phyloP scores from a whole-genome alignment of 2,888 invertebrate genomes.

The Ariolimax columbianus region DNA sequence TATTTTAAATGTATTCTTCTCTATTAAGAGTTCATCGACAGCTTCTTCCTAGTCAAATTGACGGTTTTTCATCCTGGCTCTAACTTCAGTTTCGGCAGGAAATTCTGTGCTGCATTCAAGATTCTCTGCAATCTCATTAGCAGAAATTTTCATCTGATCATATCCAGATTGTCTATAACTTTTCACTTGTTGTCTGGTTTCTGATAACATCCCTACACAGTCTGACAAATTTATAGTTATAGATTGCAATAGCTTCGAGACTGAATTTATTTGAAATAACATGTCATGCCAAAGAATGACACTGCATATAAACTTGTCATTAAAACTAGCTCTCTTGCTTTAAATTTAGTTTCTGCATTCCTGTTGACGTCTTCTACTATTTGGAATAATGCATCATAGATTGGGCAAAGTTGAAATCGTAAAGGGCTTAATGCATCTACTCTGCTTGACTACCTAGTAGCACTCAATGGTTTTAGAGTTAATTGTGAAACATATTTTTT shows the following conservation, averaged over 20 bases:
- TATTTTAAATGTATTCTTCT: neutral
- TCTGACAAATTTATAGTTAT: neutral
- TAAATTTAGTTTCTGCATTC: neutral
- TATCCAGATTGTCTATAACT: neutral
- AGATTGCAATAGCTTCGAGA: neutral
- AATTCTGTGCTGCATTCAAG: neutral
- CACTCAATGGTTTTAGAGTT: no score
- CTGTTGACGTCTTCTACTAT: constrained; percentile 10
- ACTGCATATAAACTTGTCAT: neutral
- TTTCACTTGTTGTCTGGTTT: neutral
- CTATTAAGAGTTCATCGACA: neutral
- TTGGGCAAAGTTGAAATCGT: neutral
- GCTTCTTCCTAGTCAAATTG: constrained; percentile 1
- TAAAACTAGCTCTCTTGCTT: neutral
- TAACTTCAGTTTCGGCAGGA: neutral
- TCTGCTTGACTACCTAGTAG: no score
- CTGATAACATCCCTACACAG: neutral
- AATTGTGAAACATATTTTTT: no score
- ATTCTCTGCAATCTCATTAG: constrained; percentile 1
- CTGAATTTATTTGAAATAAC: neutral
- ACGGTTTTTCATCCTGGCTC: neutral
- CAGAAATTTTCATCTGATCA: neutral
- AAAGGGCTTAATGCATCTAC: no score
- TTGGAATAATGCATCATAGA: neutral
- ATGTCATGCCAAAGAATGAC: neutral